A percentile compares a stretch with the other conserved stretches of the same genome.
Evolutionary conservation across 1,140 invertebrate species (phyloP).

Genomic region (Meloidogyne chitwoodi): DNA sequence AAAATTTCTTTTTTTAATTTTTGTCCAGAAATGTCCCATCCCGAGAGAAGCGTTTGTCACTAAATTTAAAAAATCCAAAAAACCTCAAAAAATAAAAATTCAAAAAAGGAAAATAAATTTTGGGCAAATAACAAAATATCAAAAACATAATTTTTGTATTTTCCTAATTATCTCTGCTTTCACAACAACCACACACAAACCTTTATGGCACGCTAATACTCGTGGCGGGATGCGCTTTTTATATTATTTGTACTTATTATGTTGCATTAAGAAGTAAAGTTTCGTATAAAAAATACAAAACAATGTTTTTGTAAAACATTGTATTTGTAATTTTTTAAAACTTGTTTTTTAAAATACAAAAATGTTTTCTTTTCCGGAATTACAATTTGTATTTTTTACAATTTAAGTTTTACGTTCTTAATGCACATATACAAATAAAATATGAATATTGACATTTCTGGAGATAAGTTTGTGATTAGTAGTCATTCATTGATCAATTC

Average conservation of each 20-base stretch:
- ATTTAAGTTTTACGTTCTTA: neutral
- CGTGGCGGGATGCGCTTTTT: neutral
- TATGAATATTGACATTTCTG: neutral
- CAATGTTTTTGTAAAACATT: no score
- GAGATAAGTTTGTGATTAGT: neutral
- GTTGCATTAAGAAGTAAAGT: neutral
- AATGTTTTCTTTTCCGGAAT: no score
- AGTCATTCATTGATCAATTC: neutral
- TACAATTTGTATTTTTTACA: no score
- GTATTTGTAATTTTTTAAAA: no score
- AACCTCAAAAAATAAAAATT: no score
- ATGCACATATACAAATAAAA: neutral
- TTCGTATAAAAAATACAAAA: neutral
- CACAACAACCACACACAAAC: no score
- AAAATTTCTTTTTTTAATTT: neutral
- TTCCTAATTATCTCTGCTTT: no score
- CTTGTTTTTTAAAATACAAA: no score
- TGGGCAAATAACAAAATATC: no score
- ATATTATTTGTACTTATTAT: no score
- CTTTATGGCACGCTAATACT: neutral
- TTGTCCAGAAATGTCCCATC: neutral
- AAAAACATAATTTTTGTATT: no score
- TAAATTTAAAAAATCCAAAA: neutral
- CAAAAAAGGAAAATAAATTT: no score
- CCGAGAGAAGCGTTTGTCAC: neutral